Evolutionary conservation across 2,888 invertebrate genomes (phyloP).

Genomic region (Spisula subtruncata): DNA sequence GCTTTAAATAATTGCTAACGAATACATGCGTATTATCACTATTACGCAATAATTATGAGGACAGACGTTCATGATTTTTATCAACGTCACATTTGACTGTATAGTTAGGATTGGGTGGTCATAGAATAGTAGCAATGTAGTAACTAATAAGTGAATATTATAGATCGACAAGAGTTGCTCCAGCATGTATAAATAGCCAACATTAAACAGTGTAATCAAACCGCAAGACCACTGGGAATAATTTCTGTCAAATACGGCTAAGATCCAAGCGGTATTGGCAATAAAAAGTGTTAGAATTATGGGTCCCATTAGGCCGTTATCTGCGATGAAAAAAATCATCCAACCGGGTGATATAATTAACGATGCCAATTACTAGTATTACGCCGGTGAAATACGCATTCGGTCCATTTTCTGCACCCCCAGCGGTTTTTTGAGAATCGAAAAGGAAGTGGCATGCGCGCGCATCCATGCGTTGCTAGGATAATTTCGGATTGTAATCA

Average conservation of each 20-base stretch:
- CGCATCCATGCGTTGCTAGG: background rate
- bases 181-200: background rate
- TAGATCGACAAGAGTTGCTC: background rate
- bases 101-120: background rate
- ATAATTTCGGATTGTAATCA: background rate
- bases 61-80: background rate
- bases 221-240: background rate
- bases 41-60: background rate
- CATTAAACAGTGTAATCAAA: background rate
- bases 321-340: conserved; percentile 48
- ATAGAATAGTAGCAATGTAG: background rate
- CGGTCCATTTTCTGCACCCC: background rate
- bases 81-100: background rate
- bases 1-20: too few species aligned
- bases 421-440: background rate
- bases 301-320: conserved; percentile 20
- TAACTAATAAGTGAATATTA: conserved; percentile 8
- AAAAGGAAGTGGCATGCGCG: background rate
- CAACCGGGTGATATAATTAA: conserved; percentile 35
- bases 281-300: conserved; percentile 41
- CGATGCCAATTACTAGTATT: background rate
- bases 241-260: conserved; percentile 13
- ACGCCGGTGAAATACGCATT: background rate
- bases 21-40: background rate
- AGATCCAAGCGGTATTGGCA: conserved; percentile 32